Base-by-base conservation (phyloP, 2,797 vertebrate species). In the Parotocinclus haroldoi region DNA sequence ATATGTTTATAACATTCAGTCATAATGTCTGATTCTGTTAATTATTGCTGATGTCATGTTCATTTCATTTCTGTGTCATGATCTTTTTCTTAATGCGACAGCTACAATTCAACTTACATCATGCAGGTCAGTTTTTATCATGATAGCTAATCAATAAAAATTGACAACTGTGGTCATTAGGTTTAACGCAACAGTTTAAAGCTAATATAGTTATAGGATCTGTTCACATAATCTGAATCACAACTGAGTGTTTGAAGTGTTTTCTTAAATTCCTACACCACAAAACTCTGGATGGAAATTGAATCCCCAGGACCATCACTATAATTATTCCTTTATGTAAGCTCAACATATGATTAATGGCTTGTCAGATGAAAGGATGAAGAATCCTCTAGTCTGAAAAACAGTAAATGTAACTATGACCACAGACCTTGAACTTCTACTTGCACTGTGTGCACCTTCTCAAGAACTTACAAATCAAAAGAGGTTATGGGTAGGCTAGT, bases 331-430 rank as follows among this genome's bases (percentile, higher is more conserved):
- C 73, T 73, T 46, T 63, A 67, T 58, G 68, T 66, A 67, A 67
- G 44, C 17, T 39, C 57, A 61, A 55, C 17, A 39, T 68, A 64
- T 73, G 76, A 75, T 75, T 67, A 72, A 78, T 78, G 73, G 63
- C 66, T 75, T 70, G 67, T 73, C 58, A 78, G 75, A 78, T 78
- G 69, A 75, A 78, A 70, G 66, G 69, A 72, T 67, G 59, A 56
- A 64, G 58, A 39, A 57, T 54, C 61, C 45, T 75, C 72, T 66
- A 59, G 54, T 66, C 57, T 54, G 48, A 69, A 74, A 46, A 49
- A 72, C 57, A 72, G 72, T 40, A 54, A 71, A 45, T 48, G 39
- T 58, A 62, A 66, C 17, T 12, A 57, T 12, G 39, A 71, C 75
- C 68, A n/a, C 68, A 74, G 63, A 58, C 18, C 13, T 57, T 68